A percentile compares a stretch with the other conserved stretches of the same genome.
phyloP scores from a whole-genome alignment of 2,113 vertebrate species.

The Aythya baeri region DNA sequence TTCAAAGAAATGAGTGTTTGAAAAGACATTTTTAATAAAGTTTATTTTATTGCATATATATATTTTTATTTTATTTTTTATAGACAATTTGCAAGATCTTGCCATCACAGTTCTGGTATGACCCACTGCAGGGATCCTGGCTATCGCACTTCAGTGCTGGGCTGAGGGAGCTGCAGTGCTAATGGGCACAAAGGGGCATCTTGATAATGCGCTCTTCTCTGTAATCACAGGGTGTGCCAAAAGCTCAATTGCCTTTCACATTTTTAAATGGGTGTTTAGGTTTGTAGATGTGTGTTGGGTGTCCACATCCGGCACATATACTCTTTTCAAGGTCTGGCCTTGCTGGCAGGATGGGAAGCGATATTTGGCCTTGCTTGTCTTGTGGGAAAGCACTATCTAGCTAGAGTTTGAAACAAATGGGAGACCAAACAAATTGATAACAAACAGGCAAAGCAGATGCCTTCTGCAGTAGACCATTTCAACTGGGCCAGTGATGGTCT shows the following conservation, averaged over 20 bases:
- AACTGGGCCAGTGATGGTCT: no score
- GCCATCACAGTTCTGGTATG: fast-evolving
- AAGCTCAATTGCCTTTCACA: not conserved
- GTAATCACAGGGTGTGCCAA: fast-evolving
- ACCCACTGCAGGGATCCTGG: not conserved
- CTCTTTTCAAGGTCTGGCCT: not conserved
- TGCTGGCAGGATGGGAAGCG: not conserved
- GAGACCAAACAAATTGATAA: not conserved
- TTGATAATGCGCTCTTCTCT: not conserved
- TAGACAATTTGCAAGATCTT: not conserved
- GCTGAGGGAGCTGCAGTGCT: not conserved
- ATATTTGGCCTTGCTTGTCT: not conserved
- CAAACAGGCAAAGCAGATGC: not conserved
- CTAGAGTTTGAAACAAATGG: not conserved
- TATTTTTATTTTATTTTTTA: not conserved
- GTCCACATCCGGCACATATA: fast-evolving
- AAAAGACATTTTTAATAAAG: not conserved
- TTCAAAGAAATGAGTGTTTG: fast-evolving
- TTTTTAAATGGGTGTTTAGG: not conserved
- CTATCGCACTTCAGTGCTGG: fast-evolving
- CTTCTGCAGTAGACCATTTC: not conserved
- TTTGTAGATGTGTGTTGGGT: not conserved
- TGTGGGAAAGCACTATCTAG: not conserved
- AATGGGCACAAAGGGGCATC: not conserved
- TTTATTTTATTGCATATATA: no score